Conservation (phyloP, 2,888 invertebrate genomes). For the Ceraclea dissimilis region DNA sequence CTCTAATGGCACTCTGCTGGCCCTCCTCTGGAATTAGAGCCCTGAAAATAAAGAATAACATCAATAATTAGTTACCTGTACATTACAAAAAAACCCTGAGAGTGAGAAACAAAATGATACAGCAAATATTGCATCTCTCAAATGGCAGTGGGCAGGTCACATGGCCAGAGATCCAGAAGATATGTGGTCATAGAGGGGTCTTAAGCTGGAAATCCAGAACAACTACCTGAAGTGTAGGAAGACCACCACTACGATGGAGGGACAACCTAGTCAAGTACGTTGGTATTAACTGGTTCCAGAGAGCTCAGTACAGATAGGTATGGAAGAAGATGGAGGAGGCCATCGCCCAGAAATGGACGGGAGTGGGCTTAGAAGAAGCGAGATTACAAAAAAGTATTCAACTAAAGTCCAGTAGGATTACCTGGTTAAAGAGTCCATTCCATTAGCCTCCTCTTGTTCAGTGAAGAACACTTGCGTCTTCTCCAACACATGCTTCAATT, state of each 20-base stretch:
- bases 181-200: background rate
- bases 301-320: no score
- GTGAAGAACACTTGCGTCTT: conserved; percentile 88
- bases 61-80: no score
- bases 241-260: no score
- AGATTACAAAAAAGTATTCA: background rate
- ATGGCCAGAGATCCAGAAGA: no score
- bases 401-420: background rate
- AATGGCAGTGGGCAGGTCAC: no score
- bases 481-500: conserved; percentile 83
- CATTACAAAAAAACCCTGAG: no score
- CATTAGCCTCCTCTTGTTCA: conserved; percentile 67
- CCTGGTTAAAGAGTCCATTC: conserved; percentile 57
- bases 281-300: no score
- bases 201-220: no score
- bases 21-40: conserved; percentile 46
- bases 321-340: background rate
- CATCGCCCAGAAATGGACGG: no score
- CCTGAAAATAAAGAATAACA: conserved; percentile 29
- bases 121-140: no score
- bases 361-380: background rate
- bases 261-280: no score
- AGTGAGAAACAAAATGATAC: background rate
- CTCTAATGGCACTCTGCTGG: conserved; percentile 41
- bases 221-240: no score